A percentile compares a stretch with the other conserved stretches of the same genome.
phyloP scores from a whole-genome alignment of 1,140 invertebrate species.

The Cherax destructor region DNA sequence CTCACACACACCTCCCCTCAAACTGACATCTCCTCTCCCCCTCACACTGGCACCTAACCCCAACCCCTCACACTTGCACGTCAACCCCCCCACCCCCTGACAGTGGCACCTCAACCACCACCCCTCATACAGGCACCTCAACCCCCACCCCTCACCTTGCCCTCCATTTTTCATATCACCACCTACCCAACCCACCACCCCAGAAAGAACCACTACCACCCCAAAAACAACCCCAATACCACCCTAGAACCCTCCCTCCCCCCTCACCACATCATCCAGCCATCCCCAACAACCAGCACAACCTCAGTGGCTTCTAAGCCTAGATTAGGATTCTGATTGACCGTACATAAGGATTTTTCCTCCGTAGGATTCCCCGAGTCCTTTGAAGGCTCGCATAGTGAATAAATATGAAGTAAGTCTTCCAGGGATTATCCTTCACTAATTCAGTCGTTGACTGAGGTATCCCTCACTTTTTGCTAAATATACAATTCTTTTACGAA shows the following conservation, averaged over 20 bases:
- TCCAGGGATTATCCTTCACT: background rate
- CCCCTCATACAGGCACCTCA: background rate
- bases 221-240: too few species aligned
- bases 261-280: too few species aligned
- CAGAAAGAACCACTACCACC: too few species aligned
- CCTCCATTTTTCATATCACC: too few species aligned
- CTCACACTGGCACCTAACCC: background rate
- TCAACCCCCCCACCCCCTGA: background rate
- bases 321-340: background rate
- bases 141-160: too few species aligned
- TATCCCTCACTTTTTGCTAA: too few species aligned
- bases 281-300: too few species aligned
- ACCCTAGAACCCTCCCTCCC: too few species aligned
- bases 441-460: background rate
- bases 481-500: too few species aligned
- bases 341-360: background rate
- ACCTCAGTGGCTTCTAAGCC: background rate
- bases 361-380: background rate
- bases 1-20: too few species aligned
- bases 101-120: background rate
- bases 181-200: too few species aligned
- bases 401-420: background rate
- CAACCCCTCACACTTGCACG: background rate
- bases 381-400: background rate
- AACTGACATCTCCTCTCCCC: background rate